A percentile compares a stretch with the other conserved stretches of the same genome.
Evolutionary conservation across 2,113 vertebrate genomes (phyloP).

Genomic region (Lontra canadensis): DNA sequence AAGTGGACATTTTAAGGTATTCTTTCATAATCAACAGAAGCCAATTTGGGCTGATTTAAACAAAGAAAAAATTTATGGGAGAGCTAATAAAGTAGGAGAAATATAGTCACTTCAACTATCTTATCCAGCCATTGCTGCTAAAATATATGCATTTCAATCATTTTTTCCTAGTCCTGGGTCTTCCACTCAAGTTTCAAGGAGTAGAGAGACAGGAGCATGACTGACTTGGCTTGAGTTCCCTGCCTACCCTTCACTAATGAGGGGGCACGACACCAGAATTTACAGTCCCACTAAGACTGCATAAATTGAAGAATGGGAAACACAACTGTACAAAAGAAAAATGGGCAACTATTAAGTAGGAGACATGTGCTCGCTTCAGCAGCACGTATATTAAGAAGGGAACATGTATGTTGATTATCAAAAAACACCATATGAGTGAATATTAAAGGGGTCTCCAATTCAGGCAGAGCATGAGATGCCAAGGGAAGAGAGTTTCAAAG

Average conservation of each 20-base stretch:
- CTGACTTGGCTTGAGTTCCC: neutral
- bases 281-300: neutral
- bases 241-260: neutral
- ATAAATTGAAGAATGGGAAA: neutral
- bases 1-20: neutral
- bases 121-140: neutral
- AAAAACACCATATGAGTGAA: neutral
- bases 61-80: neutral
- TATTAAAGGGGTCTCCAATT: neutral
- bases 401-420: neutral
- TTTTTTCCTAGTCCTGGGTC: neutral
- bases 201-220: neutral
- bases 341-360: neutral
- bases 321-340: neutral
- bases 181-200: neutral
- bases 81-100: neutral
- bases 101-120: neutral
- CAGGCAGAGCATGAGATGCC: neutral
- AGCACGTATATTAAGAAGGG: neutral
- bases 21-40: constrained; percentile 12
- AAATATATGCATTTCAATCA: neutral
- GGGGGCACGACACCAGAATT: neutral
- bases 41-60: neutral
- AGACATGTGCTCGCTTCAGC: neutral
- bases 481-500: neutral